phyloP scores from a whole-genome alignment of 1,140 invertebrate genomes.

The Vanessa atalanta region DNA sequence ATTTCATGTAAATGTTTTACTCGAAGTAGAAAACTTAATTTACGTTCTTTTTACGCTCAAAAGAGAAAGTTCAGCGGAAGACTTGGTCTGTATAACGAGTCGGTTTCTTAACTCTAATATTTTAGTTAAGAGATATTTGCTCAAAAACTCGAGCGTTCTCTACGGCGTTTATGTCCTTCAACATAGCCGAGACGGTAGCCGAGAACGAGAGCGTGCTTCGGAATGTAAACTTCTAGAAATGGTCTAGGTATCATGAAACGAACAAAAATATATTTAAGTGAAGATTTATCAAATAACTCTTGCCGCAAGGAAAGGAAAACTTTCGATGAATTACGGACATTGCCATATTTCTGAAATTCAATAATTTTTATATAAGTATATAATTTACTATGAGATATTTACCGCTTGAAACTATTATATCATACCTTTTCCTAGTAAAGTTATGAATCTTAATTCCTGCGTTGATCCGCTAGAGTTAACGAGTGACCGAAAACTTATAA shows the following conservation, averaged over 20 bases:
- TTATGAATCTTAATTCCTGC: not conserved
- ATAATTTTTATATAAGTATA: too few relatives aligned
- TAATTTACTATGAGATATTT: too few relatives aligned
- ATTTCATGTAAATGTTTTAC: not conserved
- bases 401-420: too few relatives aligned
- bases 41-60: not conserved
- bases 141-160: conserved; percentile 44
- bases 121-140: conserved; percentile 43
- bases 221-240: conserved; percentile 23
- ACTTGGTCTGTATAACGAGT: conserved; percentile 15
- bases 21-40: conserved; percentile 5
- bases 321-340: too few relatives aligned
- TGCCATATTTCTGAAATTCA: too few relatives aligned
- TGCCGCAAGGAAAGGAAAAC: not conserved
- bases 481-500: not conserved
- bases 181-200: conserved; percentile 41
- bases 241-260: not conserved
- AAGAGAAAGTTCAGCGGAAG: conserved; percentile 20
- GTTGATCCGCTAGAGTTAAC: not conserved
- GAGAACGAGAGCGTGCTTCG: conserved; percentile 34
- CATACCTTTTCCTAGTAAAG: too few relatives aligned
- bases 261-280: not conserved
- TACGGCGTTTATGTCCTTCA: conserved; percentile 46
- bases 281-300: not conserved
- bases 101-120: conserved; percentile 30